A percentile compares a stretch with the other conserved stretches of the same genome.
Conservation (phyloP, 2,888 invertebrate species). For the Chloromyia formosa region DNA sequence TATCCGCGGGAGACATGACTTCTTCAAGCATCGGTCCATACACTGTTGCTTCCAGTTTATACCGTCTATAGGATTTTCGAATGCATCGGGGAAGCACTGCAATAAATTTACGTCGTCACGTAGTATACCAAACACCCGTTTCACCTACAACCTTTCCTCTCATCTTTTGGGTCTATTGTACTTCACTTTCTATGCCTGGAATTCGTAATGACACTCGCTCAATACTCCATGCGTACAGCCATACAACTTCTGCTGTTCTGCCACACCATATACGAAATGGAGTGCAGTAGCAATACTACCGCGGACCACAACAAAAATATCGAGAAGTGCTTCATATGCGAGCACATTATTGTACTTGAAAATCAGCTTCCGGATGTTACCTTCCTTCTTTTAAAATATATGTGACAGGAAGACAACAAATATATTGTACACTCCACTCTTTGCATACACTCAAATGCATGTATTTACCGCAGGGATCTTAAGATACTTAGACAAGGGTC, state of each 20-base stretch:
- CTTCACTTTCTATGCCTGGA: neutral
- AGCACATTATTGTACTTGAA: conserved; percentile 38
- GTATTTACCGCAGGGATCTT: conserved; percentile 11
- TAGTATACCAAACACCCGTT: neutral
- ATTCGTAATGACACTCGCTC: conserved; percentile 13
- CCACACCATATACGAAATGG: neutral
- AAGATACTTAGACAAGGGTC: conserved; percentile 11
- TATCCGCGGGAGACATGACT: too few species aligned
- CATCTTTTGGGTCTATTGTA: neutral
- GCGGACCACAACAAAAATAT: neutral
- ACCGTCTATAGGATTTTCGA: too few species aligned
- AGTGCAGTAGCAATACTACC: neutral
- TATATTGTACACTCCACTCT: neutral
- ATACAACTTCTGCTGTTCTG: too few species aligned
- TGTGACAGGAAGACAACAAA: conserved; percentile 37
- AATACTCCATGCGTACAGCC: neutral
- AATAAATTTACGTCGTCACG: too few species aligned
- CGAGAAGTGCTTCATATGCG: neutral
- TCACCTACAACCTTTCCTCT: neutral
- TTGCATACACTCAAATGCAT: too few species aligned
- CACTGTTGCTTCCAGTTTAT: too few species aligned
- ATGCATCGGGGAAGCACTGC: too few species aligned
- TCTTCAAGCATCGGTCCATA: too few species aligned
- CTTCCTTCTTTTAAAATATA: conserved; percentile 10
- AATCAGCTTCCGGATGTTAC: conserved; percentile 41